Base-by-base conservation (phyloP, 2,888 invertebrate species). In the Lathronympha strigana region DNA sequence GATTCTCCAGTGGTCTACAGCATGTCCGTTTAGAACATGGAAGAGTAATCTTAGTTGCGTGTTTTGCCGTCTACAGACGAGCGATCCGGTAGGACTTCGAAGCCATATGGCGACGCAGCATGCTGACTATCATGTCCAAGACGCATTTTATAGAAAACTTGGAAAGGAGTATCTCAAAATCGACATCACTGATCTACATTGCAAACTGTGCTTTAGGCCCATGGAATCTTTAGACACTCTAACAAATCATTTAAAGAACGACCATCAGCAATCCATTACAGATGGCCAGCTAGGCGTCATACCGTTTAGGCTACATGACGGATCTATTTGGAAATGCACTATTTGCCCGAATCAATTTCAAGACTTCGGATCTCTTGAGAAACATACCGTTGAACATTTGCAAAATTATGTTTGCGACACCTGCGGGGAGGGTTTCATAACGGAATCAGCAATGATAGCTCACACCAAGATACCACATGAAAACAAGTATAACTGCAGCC, bases 381-480 rank as follows among this genome's bases (percentile, higher is more conserved):
- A 88, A 47, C 92, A 92, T 64, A 92, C 91, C 0, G 78, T 86
- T 0, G 85, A 85, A 68, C 92, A 92, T 72, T 92, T 88, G 54
- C 88, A 90, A 68, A 92, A 92, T 66, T 91, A 90, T 64, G 92
- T 92, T 8, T 92, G 92, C 67, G 90, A 91, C 68, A 86, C 89
- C 0, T 92, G 92, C 58, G 92, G 92, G 0, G 90, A 90, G 71
- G 92, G 92, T 0, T 91, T 91, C 64, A 89, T 92, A 5, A 92
- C 92, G 0, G 90, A 90, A 71, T 88, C 88, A 0, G 88, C 88
- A 0, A 88, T 92, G 86, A 80, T 89, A 49, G 87, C 90, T 4
- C 92, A 92, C 62, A 87, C 87, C 0, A 92, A 88, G 72, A 81
- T 90, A 72, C 91, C 91, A 0, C 91, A 91, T 58, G 90, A 89